Conservation (phyloP, 2,113 vertebrate genomes). For the Ginglymostoma cirratum region DNA sequence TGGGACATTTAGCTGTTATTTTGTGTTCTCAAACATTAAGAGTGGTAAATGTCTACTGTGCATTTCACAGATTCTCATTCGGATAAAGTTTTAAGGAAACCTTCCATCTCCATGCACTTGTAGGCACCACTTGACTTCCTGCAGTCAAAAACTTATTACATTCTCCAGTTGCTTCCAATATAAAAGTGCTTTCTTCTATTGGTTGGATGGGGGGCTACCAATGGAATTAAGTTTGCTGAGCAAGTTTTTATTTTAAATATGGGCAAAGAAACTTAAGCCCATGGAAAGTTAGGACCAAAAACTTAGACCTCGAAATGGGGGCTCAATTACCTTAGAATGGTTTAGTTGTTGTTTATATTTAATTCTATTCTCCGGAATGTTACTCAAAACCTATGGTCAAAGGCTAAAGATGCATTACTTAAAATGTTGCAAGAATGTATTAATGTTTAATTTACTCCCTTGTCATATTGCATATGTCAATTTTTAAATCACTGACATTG, state of each 20-base stretch:
- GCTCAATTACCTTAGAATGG: not conserved
- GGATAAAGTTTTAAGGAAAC: not conserved
- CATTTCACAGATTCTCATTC: not conserved
- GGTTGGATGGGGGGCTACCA: not conserved
- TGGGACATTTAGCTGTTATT: not conserved
- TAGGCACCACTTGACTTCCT: not conserved
- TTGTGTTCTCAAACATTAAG: not conserved
- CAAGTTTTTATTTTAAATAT: not conserved
- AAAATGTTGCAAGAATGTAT: not conserved
- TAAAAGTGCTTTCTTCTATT: not conserved
- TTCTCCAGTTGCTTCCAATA: not conserved
- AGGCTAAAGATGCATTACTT: not conserved
- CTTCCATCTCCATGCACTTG: not conserved
- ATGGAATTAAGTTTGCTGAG: not conserved
- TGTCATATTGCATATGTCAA: not conserved
- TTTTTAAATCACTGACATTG: not conserved
- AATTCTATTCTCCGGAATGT: not conserved
- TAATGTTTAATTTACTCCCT: not conserved
- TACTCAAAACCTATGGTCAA: not conserved
- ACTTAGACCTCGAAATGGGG: not conserved
- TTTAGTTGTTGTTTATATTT: not conserved
- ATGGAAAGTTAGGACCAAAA: not conserved
- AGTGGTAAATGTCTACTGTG: not conserved
- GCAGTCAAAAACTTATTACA: not conserved
- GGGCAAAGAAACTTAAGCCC: not conserved